Base-by-base conservation (phyloP, 2,113 vertebrate species). In the Polypterus senegalus region DNA sequence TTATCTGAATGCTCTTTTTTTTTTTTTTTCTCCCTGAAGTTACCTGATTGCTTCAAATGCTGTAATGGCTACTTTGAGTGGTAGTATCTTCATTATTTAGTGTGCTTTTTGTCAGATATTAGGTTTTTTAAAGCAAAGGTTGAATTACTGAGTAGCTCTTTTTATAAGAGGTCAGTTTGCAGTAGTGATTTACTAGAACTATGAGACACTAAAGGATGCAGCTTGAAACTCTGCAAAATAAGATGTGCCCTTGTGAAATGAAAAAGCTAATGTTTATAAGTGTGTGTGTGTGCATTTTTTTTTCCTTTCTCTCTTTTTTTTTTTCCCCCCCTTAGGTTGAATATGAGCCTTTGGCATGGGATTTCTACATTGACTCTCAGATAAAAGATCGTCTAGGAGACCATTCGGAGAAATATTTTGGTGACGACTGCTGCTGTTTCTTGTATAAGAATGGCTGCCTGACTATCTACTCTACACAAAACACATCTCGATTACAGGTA, bases 341-440 rank as follows among this genome's bases (percentile, higher is more conserved):
- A 27, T 75, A 72, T 62, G 76, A 86, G 52, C 77, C 83, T 62
- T 63, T 84, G 54, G 82, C 83, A 8, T 89, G 87, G 87, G 85
- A 89, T 69, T 87, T 85, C 63, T 88, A 86, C 54, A 78, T 89
- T 67, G 74, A 58, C 1, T 65, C 76, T 51, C 76, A 81, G 55
- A 65, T 89, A 60, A 80, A 71, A 58, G 79, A 82, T 60, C 80
- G 84, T 56, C 69, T 88, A 64, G 64, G 67, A 55, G 65, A 74
- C 44, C 77, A 69, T 1, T 86, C 65, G 66, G 79, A 78, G 64
- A 69, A 75, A 7, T 72, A 63, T 66, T 83, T 82, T 68, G 75
- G 79, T 57, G 67, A 68, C n/a, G 70, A 64, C 1, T 82, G 66
- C 62, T 75, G 69, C 73, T 86, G 71, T 67, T 83, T 74, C 56